A percentile compares a stretch with the other conserved stretches of the same genome.
These are phyloP conservation scores for Trichoplusia ni DNA, from an alignment of 1,140 invertebrate genomes.

Conservation along the genomic window DNA sequence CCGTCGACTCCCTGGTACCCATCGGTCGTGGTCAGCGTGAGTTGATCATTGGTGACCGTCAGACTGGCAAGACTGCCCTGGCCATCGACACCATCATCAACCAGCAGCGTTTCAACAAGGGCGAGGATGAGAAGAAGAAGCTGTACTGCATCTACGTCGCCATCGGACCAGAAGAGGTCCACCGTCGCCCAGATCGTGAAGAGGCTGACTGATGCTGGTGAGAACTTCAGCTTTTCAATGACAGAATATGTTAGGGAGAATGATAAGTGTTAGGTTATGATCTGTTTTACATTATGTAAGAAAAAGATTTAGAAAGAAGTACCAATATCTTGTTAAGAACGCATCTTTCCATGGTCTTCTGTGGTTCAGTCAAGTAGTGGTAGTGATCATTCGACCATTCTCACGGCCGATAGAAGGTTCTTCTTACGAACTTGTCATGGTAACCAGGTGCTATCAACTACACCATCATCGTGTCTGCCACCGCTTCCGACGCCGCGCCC, in stretches of 20 bases:
- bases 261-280: too few species aligned
- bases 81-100: constrained; percentile 99
- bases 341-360: too few species aligned
- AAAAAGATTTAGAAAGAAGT: too few species aligned
- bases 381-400: too few species aligned
- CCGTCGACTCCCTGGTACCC: constrained; percentile 98
- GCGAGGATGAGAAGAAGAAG: constrained; percentile 98
- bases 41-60: constrained; percentile 99
- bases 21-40: constrained; percentile 99
- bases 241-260: neutral
- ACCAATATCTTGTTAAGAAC: too few species aligned
- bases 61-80: constrained; percentile 99
- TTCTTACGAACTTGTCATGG: too few species aligned
- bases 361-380: too few species aligned
- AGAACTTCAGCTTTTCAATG: constrained; percentile 18
- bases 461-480: constrained; percentile 99
- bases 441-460: constrained; percentile 97
- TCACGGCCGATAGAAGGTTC: too few species aligned
- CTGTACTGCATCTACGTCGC: constrained; percentile 99
- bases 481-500: constrained; percentile 99
- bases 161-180: constrained; percentile 99
- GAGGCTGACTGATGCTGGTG: constrained; percentile 93
- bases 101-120: constrained; percentile 99
- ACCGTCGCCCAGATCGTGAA: constrained; percentile 99
- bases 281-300: too few species aligned